Evolutionary conservation across 2,113 vertebrate genomes (phyloP).

Genomic region (Malurus alboscapulatus): DNA sequence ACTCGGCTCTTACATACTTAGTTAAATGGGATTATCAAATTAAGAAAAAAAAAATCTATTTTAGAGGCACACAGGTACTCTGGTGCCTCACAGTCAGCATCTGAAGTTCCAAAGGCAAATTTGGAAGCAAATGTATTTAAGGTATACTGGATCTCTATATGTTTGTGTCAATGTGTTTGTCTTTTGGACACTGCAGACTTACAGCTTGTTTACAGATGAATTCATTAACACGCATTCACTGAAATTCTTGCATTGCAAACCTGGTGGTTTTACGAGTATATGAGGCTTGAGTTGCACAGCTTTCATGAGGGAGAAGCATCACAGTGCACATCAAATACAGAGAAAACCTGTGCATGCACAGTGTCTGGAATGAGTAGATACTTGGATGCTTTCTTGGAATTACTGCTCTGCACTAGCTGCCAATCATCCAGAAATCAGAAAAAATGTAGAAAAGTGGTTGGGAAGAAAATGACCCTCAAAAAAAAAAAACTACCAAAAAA

Average conservation of each 20-base stretch:
- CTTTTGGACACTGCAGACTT: background rate
- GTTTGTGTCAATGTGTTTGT: background rate
- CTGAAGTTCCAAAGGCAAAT: background rate
- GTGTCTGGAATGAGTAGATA: background rate
- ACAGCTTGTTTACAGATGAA: background rate
- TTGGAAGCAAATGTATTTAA: background rate
- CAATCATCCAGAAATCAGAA: constrained; percentile 26
- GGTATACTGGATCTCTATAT: background rate
- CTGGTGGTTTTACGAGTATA: background rate
- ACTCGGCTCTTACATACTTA: background rate
- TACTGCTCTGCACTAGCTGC: background rate
- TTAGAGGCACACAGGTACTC: background rate
- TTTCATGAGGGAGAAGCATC: background rate
- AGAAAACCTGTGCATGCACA: background rate
- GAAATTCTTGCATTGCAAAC: background rate
- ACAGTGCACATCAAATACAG: background rate
- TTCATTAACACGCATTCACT: background rate
- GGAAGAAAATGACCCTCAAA: constrained; percentile 20
- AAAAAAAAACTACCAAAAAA: too few species aligned
- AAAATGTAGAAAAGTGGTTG: background rate
- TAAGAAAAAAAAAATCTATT: background rate
- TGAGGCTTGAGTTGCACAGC: rapidly evolving
- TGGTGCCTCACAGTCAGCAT: background rate
- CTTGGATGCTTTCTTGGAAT: background rate
- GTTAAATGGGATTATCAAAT: background rate